Evolutionary conservation across 2,797 vertebrate genomes (phyloP), one percentile per base, ranked within the genome.

Genomic region (Brachyalestes nurse): DNA sequence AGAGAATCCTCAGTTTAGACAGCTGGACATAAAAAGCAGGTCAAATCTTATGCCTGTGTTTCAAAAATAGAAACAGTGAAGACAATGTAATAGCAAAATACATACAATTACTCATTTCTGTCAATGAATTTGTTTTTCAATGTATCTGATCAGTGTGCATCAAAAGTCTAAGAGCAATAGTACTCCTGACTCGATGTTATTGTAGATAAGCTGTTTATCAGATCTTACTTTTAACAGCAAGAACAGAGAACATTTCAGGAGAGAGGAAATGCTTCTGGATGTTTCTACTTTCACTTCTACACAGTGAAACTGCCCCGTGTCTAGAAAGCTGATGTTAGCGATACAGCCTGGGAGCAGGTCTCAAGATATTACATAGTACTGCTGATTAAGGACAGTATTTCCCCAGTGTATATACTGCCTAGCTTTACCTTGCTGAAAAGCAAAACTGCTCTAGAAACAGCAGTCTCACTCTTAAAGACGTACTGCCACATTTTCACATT

Each of bases 391-490:
- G 12, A 47, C 23, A 6, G 23, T 6, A 64, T 4, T 5, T 6
- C 47, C 12, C n/a, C 28, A 25, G 40, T 66, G 62, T 57, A 4
- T 45, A 70, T 21, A 40, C 66, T 23, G 78, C 73, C 70, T 47
- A 55, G 21, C 60, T 25, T 55, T 25, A 17, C 23, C 25, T 40
- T 80, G 70, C 45, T 71, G 8, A 49, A 58, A 77, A 6, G n/a
- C 65, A 76, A 76, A 65, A 25, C 66, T 72, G 21, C 16, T 49
- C 13, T 38, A 64, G 34, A 65, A 62, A 57, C 23, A 65, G 69
- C 70, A 72, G 58, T 72, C 13, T 28, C 45, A 34, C 51, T 55
- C 51, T 28, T 72, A 57, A n/a, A 38, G 28, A 6, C 7, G 12
- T 17, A 72, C 4, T 17, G 23, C 47, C 25, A 51, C 8, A 57